These are phyloP conservation scores for Drosophila mettleri DNA, from an alignment of 2,888 invertebrate species.

Conservation along the genomic window DNA sequence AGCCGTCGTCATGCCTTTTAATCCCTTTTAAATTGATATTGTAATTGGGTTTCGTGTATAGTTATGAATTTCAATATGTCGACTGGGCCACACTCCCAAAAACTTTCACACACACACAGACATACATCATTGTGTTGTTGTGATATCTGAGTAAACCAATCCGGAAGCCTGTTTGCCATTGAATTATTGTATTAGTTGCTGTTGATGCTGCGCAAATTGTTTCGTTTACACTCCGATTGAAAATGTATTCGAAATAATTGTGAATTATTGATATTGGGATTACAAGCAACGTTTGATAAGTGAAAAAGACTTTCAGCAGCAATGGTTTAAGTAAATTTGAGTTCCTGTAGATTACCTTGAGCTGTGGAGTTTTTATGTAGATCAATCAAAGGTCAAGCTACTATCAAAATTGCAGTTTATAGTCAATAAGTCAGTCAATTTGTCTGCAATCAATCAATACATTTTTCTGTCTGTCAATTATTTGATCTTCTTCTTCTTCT, in stretches of 20 bases:
- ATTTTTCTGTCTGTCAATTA: not conserved
- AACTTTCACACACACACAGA: constrained; percentile 1
- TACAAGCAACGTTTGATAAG: not conserved
- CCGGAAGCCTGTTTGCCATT: constrained; percentile 27
- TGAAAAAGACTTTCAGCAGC: not conserved
- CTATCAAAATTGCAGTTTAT: no score
- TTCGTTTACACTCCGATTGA: constrained; percentile 16
- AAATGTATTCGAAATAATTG: constrained; percentile 4
- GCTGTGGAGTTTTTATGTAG: no score
- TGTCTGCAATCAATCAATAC: not conserved
- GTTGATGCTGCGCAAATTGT: constrained; percentile 40
- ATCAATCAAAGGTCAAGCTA: not conserved
- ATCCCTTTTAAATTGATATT: constrained; percentile 81
- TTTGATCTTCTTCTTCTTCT: no score
- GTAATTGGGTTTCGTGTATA: constrained; percentile 76
- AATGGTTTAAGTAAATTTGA: not conserved
- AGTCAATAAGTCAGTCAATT: no score
- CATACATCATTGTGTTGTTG: constrained; percentile 8
- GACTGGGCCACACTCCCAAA: constrained; percentile 22
- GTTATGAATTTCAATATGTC: constrained; percentile 77
- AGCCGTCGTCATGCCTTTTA: constrained; percentile 65
- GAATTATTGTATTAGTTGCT: constrained; percentile 34
- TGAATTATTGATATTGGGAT: constrained; percentile 11
- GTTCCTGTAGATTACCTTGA: not conserved
- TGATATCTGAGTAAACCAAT: constrained; percentile 22